Evolutionary conservation across 2,113 vertebrate genomes (phyloP), one percentile per base, ranked within the genome.

Genomic region (Grammomys dolichurus): DNA sequence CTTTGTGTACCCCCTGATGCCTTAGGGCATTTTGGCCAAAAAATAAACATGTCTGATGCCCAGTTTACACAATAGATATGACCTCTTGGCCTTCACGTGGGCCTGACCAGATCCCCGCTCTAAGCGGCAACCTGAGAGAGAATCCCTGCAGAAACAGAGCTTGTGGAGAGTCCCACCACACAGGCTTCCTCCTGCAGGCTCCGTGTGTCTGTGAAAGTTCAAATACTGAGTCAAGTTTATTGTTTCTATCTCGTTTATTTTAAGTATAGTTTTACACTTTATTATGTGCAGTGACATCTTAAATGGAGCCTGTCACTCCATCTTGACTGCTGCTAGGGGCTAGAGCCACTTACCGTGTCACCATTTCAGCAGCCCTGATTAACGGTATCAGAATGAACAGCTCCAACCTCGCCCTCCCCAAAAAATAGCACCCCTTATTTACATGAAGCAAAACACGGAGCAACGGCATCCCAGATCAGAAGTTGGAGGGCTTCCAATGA

Each of bases 241-340:
- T 98, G 98, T 98, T 99, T 98, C 98, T 98, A 95, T 98, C 98
- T 97, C 98, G 98, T 98, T 98, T 99, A 98, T 98, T 98, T 98
- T 98, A 98, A 98, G 98, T 99, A 98, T 98, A 98, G 98, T 98
- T 98, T 98, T 98, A 98, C 98, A 98, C 98, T 98, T 98, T 98
- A 98, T 98, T 98, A 98, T 98, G 98, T 98, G 98, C 98, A 95
- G 98, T 98, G 98, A 98, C 98, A 98, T 98, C 98, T 98, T 98
- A 98, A 98, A 98, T 98, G 98, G 98, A 98, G 98, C 97, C 98
- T 98, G 98, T 98, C 98, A 98, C 98, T 98, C 98, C 96, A 73
- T 96, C 98, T 98, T 98, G 98, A 98, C 98, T 98, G 97, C 97
- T 98, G 98, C 98, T 98, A 97, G 97, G 98, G 98, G 98, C 98